Evolutionary conservation across 1,140 invertebrate genomes (phyloP), one percentile per base, ranked within the genome.

Genomic region (Drosophila bipectinata): DNA sequence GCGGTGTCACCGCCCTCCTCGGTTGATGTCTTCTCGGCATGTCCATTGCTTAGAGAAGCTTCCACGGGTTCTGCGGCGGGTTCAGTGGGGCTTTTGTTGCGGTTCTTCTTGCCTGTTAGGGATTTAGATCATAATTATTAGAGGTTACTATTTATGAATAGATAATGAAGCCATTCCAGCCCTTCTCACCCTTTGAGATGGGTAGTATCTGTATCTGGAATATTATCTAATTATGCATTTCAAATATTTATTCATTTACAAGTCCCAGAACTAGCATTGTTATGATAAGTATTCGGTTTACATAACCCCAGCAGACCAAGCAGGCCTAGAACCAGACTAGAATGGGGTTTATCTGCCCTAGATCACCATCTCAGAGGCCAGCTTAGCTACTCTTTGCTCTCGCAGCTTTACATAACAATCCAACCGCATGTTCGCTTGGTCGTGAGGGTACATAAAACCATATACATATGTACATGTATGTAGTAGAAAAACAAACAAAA

Each of bases 71-170:
- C 66, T 6, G 48, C 30, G 14, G 58, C 47, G n/a, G 72, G 15
- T 53, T 74, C 62, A 4, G 78, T 44, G 8, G 79, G 79, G 52
- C 76, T 81, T 79, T 90, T 90, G 77, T 88, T 88, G 14, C 72
- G 77, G 37, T 84, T 90, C 53, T 90, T 90, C 54, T 79, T 82
- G 52, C 88, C 88, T 90, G 44, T 55, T n/a, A 2, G 8, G 58
- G 37, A 1, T 18, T 5, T 18, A 18, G 18, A 18, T 18, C 18
- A 18, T 18, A 18, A 18, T 18, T 18, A 18, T 18, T 18, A 21
- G 21, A 21, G 21, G 21, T 30, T 30, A 30, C 8, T 30, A 8
- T 30, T 7, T 30, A 30, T 30, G 28, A 34, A 34, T 9, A 8
- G 32, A 34, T 9, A 21, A 21, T 21, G 21, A 21, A 21, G 21